Base-by-base conservation (phyloP, 1,140 invertebrate species). In the Chymomyza costata region DNA sequence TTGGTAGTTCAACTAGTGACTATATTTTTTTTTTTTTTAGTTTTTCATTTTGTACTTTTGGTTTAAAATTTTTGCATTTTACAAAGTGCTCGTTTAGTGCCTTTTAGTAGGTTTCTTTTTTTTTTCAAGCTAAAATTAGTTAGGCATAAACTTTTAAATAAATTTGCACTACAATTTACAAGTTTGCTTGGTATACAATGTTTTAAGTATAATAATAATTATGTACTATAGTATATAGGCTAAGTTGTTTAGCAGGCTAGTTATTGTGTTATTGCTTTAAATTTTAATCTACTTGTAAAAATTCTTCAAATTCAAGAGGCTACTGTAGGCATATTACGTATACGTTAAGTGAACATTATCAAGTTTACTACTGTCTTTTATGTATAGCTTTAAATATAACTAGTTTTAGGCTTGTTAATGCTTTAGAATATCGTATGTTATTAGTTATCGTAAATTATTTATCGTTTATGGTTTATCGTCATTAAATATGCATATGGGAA, bases 11-110 rank as follows among this genome's bases (percentile, higher is more conserved):
- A 51, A 45, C 56, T 40, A 43, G 52, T 25, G 45, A n/a, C 51
- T 31, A 30, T 28, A 6, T 38, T 37, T 25, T 32, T 1, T n/a
- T 3, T 7, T 10, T 15, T 50, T 50, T 49, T 32, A 35, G 8
- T 34, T 53, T 50, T 64, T 65, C 53, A 70, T 38, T 78, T 78
- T 78, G 73, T 78, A 78, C 73, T 78, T 55, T 60, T 80, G 73
- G 73, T 57, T 80, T 67, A 54, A 53, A 73, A 65, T 65, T 80
- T 65, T 66, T 78, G 64, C 73, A 78, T 78, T 78, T 78, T 78
- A 78, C 73, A 78, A 56, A 48, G 71, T 78, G 71, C 71, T 66
- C 65, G 47, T 62, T 56, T 47, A 41, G 59, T 58, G 48, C 48
- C 67, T 60, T 28, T 58, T 54, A 37, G 49, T n/a, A n/a, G n/a